phyloP scores from a whole-genome alignment of 2,113 vertebrate species.

The Grammomys dolichurus region DNA sequence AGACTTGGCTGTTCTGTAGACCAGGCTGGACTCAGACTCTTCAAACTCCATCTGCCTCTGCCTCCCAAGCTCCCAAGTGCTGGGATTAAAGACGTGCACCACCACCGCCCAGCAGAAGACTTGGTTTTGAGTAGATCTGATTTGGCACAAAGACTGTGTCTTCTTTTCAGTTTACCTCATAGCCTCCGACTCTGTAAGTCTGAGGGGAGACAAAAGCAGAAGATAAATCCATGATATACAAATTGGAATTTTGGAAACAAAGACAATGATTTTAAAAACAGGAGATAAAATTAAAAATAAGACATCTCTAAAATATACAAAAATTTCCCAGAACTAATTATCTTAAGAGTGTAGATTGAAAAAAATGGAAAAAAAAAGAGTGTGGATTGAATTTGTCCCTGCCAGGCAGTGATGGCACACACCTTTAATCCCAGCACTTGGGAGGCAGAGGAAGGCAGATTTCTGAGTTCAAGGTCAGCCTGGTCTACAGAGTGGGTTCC shows the following conservation, averaged over 20 bases:
- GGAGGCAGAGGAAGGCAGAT: too few species aligned
- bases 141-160: background rate
- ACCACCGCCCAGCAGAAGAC: background rate
- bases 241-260: constrained; percentile 19
- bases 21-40: too few species aligned
- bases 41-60: too few species aligned
- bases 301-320: background rate
- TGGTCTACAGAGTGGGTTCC: too few species aligned
- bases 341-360: background rate
- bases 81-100: too few species aligned
- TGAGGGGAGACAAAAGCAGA: constrained; percentile 12
- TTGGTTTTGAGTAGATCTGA: background rate
- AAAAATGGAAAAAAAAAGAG: too few species aligned
- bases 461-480: too few species aligned
- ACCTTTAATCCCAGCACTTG: too few species aligned
- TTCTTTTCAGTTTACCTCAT: background rate
- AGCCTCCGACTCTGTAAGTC: background rate
- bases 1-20: too few species aligned
- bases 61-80: too few species aligned
- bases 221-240: background rate
- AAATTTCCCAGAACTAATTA: background rate
- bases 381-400: too few species aligned
- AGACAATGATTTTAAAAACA: background rate
- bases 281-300: background rate
- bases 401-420: too few species aligned